Evolutionary conservation across 2,113 vertebrate genomes (phyloP), one percentile per base, ranked within the genome.

Genomic region (Paradisaea rubra): DNA sequence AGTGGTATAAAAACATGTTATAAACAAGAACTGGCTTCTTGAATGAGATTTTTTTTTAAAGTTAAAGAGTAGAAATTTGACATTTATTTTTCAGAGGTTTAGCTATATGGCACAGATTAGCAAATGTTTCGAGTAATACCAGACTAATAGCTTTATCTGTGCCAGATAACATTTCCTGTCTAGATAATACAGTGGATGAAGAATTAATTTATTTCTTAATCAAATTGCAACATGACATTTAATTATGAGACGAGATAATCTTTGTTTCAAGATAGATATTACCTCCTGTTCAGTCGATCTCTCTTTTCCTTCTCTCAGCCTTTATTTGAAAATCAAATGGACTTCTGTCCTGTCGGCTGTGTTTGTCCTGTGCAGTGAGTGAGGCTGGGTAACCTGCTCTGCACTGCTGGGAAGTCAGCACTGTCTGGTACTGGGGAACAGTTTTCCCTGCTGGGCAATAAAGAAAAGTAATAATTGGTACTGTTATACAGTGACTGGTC

Each of bases 121-220:
- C 49, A 68, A 82, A 64, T 79, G 41, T 92, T 96, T 77, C 61
- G 47, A 94, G 63, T 92, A 86, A 92, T 92, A 74, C n/a, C 79
- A 93, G 69, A 86, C 71, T 93, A 92, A 54, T 30, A 86, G 45
- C 74, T 92, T 92, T 79, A 78, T 89, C 93, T 91, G 66, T 94
- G 89, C 91, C 61, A 80, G 65, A 80, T 92, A 78, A 57, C 30
- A 52, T 79, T 91, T 94, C 73, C 52, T 86, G 20, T 87, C 60
- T 60, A 83, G 56, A 68, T 88, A 89, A 77, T 94, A 59, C 45
- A 89, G 63, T 83, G 61, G 45, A 81, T 88, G 64, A 95, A 94
- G 79, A 90, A 88, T 56, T 94, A 94, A 39, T 96, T 96, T 96
- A 96, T 96, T 95, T 96, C 77, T 92, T 89, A 94, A 93, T 92